Evolutionary conservation across 2,888 invertebrate genomes (phyloP).

Genomic region (Drosophila flavopinicola): DNA sequence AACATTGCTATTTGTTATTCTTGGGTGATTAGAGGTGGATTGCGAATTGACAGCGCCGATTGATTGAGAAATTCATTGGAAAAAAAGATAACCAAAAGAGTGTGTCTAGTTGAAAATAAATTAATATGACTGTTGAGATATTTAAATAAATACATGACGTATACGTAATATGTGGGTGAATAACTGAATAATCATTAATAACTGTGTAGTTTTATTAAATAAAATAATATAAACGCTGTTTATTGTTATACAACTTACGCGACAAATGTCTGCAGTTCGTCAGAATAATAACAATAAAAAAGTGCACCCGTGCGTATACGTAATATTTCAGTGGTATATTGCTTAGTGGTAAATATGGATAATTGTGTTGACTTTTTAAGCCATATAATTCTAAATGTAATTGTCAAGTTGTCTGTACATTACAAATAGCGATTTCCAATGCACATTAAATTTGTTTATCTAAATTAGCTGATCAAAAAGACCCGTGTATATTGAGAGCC

Average conservation of each 20-base stretch:
- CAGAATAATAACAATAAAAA: neutral
- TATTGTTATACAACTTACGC: neutral
- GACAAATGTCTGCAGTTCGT: neutral
- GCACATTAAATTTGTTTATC: neutral
- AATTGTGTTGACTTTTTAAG: no score
- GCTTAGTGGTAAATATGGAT: no score
- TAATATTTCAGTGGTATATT: neutral
- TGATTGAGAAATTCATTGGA: conserved; percentile 36
- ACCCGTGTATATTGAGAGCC: conserved; percentile 15
- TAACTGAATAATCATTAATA: neutral
- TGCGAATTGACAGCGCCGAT: conserved; percentile 6
- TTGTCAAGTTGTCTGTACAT: no score
- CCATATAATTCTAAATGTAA: no score
- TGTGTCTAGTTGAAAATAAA: neutral
- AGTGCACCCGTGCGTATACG: neutral
- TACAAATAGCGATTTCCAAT: no score
- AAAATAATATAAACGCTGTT: neutral
- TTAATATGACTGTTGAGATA: neutral
- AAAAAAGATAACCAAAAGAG: neutral
- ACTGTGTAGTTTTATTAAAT: neutral
- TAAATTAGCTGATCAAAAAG: conserved; percentile 9
- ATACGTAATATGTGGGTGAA: conserved; percentile 4
- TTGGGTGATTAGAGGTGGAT: conserved; percentile 33
- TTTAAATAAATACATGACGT: neutral
- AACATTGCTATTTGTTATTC: conserved; percentile 29